Base-by-base conservation (phyloP, 2,888 invertebrate species). In the Oscheius sp. region DNA sequence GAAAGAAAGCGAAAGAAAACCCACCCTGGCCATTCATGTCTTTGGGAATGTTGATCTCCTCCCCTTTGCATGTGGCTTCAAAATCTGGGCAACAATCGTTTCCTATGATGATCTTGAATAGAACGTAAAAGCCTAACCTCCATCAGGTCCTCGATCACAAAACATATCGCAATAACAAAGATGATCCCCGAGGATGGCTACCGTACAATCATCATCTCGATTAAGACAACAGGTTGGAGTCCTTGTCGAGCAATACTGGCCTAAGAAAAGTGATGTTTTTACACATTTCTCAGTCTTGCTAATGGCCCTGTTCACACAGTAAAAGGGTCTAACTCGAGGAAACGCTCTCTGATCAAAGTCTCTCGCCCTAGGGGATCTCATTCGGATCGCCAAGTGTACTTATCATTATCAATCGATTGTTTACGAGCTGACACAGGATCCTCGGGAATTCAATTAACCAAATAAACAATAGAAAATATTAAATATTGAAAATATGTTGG, bases 31-130 rank as follows among this genome's bases (percentile, higher is more conserved):
- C 61, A 23, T 64, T 66, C 27, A 57, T 33, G 42, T 52, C 53
- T n/a, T 64, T 64, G 12, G 20, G 29, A 12, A 64, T 12, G 27
- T 64, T 46, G 17, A n/a, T 4, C n/a, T 34, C 33, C 39, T 46
- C 55, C n/a, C 91, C 91, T 76, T 88, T 89, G 85, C 96, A 96
- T 73, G 91, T 91, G 0, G 90, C 89, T 87, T 90, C 91, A 87
- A 92, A 96, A 88, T 96, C 96, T 0, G 96, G 96, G 85, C 96
- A 96, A 87, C 96, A 96, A 87, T 96, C 96, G 79, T 91, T 91
- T 39, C 90, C 90, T 10, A 88, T 29, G 70, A 2, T n/a, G 17
- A 3, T n/a, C n/a, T n/a, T n/a, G n/a, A n/a, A n/a, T n/a, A n/a
- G 23, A 39, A 31, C 12, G 55, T 10, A 25, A 6, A 31, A 12